Percentiles rank a stretch among this genome's conserved stretches.
Conservation (phyloP, 2,888 invertebrate species). For the Ennomos quercinarius region DNA sequence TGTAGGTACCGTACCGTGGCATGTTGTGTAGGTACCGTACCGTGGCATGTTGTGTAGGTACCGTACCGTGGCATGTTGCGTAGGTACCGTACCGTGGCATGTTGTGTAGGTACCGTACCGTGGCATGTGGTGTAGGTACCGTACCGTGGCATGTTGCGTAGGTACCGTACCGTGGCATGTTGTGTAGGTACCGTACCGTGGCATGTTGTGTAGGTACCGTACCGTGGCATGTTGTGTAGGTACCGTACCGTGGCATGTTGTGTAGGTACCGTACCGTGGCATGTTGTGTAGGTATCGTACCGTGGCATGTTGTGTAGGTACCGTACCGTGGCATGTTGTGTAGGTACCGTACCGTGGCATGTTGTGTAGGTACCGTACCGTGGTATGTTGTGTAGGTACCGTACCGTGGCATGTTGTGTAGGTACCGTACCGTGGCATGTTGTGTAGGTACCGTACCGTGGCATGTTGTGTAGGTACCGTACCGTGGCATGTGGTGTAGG, state of each 20-base stretch:
- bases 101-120: too few relatives aligned
- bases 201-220: neutral
- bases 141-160: too few relatives aligned
- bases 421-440: neutral
- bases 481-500: neutral
- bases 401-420: neutral
- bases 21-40: too few relatives aligned
- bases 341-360: too few relatives aligned
- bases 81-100: too few relatives aligned
- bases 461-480: neutral
- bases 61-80: too few relatives aligned
- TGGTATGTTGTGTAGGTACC: neutral
- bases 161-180: too few relatives aligned
- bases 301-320: slow-evolving; percentile 64
- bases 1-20: too few relatives aligned
- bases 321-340: too few relatives aligned
- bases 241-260: slow-evolving; percentile 65
- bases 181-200: neutral
- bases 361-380: neutral
- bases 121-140: too few relatives aligned
- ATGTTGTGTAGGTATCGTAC: slow-evolving; percentile 62
- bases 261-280: slow-evolving; percentile 28
- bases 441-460: neutral
- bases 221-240: slow-evolving; percentile 64
- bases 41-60: too few relatives aligned